These are phyloP conservation scores for Hoplostethus mediterraneus DNA, from an alignment of 2,797 vertebrate species.

Conservation along the genomic window DNA sequence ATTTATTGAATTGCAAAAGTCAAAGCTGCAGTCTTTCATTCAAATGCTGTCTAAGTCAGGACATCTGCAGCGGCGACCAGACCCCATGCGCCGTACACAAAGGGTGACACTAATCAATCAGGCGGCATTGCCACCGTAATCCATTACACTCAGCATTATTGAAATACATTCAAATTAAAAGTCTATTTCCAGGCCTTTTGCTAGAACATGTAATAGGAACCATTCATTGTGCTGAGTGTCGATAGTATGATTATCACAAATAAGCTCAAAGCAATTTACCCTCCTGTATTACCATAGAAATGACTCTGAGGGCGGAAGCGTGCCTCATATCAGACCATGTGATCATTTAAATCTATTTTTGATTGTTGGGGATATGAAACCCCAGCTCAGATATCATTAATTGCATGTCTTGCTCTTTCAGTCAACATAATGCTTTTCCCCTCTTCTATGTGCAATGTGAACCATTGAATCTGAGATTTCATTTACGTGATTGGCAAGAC, in stretches of 20 bases:
- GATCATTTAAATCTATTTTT: constrained; percentile 79
- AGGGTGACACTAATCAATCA: constrained; percentile 80
- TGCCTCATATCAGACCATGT: constrained; percentile 58
- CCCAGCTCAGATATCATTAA: constrained; percentile 77
- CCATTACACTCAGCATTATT: constrained; percentile 77
- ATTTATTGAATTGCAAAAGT: constrained; percentile 58
- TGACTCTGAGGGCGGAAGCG: constrained; percentile 54
- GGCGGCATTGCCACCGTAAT: constrained; percentile 66
- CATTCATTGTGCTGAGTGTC: constrained; percentile 72
- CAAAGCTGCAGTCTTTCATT: constrained; percentile 59
- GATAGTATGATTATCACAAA: constrained; percentile 80
- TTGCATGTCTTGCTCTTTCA: constrained; percentile 72
- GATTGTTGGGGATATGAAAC: constrained; percentile 76
- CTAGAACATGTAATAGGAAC: constrained; percentile 73
- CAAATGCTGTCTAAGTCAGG: constrained; percentile 58
- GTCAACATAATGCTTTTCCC: constrained; percentile 76
- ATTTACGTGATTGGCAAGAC: constrained; percentile 76
- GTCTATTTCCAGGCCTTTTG: constrained; percentile 72
- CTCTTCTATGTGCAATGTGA: constrained; percentile 60
- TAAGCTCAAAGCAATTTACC: constrained; percentile 77
- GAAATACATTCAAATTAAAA: constrained; percentile 83
- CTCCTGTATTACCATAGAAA: constrained; percentile 63
- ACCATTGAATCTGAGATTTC: constrained; percentile 68
- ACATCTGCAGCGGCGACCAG: constrained; percentile 51
- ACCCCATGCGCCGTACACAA: constrained; percentile 68